Evolutionary conservation across 2,113 vertebrate genomes (phyloP), one percentile per base, ranked within the genome.

Genomic region (Empidonax traillii): DNA sequence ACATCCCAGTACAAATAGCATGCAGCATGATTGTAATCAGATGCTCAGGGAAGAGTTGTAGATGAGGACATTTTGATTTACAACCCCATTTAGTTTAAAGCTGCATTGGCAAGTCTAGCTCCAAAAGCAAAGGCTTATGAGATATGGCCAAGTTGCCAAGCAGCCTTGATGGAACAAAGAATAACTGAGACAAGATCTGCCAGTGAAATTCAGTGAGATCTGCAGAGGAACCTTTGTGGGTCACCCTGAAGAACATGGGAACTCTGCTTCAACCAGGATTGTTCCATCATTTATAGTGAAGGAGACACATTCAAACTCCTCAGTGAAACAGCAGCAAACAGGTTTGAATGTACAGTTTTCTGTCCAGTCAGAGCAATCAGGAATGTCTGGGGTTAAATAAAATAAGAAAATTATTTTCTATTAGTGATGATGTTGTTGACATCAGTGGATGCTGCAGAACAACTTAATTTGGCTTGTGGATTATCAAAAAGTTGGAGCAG

Each of bases 1-100:
- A 97, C 96, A 98, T 97, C 97, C 96, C 93, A 92, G 96, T 97
- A 97, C 97, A 98, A 98, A 98, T 97, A 98, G 96, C 96, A 97
- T 95, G 94, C 90, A 97, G 94, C 85, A 80, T 88, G 97, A 98
- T 98, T 98, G 96, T 89, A 97, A 98, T 98, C 98, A 97, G 97
- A 96, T 94, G 96, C 95, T 91, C 84, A 94, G 93, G 86, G 65
- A 97, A 97, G 97, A 97, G 96, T 27, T 90, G 97, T 90, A 71
- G 94, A 88, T 87, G 94, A 96, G 83, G 97, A 97, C 97, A 96
- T 94, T 96, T 98, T 98, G 97, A 98, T 98, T 98, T 98, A 98
- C 95, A 97, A 92, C 87, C 63, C 94, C 93, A 97, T 97, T 98
- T 98, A 97, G 59, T 95, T 96, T 96, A 96, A 95, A 96, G 97